A percentile compares a stretch with the other conserved stretches of the same genome.
Conservation (phyloP, 2,797 vertebrate species). For the Oryzias dopingdopingensis region DNA sequence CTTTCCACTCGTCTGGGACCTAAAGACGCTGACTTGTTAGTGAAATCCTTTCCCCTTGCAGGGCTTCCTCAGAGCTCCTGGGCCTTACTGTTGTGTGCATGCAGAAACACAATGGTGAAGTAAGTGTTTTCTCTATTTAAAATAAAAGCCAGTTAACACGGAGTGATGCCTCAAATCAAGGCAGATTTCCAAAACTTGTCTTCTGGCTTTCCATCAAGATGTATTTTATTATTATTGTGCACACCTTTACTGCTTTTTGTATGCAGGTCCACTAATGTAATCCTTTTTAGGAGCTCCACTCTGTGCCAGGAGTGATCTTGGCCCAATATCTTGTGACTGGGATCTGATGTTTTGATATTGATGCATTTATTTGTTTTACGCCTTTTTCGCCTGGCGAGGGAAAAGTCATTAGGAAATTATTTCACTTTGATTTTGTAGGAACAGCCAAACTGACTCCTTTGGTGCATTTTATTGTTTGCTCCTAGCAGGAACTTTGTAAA, state of each 20-base stretch:
- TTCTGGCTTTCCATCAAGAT: not conserved
- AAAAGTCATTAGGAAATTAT: slow-evolving; percentile 52
- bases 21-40: no score
- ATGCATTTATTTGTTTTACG: slow-evolving; percentile 50
- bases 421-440: slow-evolving; percentile 64
- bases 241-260: not conserved
- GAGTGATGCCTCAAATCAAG: not conserved
- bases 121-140: not conserved
- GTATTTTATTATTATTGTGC: not conserved
- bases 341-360: slow-evolving; percentile 35
- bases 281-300: slow-evolving; percentile 1
- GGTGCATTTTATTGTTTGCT: slow-evolving; percentile 30
- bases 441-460: slow-evolving; percentile 52
- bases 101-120: not conserved
- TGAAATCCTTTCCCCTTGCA: slow-evolving; percentile 25
- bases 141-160: not conserved
- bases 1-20: no score
- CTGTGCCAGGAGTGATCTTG: slow-evolving; percentile 33
- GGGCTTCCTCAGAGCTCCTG: slow-evolving; percentile 37
- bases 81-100: slow-evolving; percentile 63
- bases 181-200: not conserved
- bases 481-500: not conserved
- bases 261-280: not conserved
- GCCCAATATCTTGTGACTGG: slow-evolving; percentile 37
- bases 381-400: slow-evolving; percentile 53